A percentile compares a stretch with the other conserved stretches of the same genome.
phyloP scores from a whole-genome alignment of 2,888 invertebrate genomes.

The Philereme transversata region DNA sequence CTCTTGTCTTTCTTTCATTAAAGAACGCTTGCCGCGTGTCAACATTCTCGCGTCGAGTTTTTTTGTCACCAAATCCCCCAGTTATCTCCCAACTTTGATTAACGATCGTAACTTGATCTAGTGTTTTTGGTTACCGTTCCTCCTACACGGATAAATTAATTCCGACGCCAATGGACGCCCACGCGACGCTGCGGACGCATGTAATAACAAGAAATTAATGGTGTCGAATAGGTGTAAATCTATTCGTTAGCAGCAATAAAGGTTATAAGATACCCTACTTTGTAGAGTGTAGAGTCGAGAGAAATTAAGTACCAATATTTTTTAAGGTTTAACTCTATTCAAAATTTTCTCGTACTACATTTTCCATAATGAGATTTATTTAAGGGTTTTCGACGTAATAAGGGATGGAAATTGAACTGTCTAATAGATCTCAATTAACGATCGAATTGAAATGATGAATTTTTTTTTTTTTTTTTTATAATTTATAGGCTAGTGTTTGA shows the following conservation, averaged over 20 bases:
- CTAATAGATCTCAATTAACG: too few species aligned
- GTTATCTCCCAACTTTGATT: conserved; percentile 63
- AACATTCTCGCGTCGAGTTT: conserved; percentile 56
- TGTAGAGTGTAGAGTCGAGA: background rate
- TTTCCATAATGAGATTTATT: too few species aligned
- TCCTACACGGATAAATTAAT: conserved; percentile 65
- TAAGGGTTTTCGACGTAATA: too few species aligned
- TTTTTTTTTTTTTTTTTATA: too few species aligned
- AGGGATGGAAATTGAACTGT: too few species aligned
- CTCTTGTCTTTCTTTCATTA: conserved; percentile 5
- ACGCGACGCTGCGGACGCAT: conserved; percentile 45
- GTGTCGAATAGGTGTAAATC: conserved; percentile 56
- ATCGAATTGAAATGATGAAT: too few species aligned
- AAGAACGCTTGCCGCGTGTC: conserved; percentile 45
- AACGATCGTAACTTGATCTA: conserved; percentile 70
- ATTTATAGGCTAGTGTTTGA: too few species aligned
- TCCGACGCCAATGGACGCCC: conserved; percentile 52
- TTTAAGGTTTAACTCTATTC: too few species aligned
- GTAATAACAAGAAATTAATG: conserved; percentile 61
- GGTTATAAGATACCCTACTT: conserved; percentile 33
- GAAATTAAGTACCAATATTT: background rate
- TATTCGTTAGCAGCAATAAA: conserved; percentile 45
- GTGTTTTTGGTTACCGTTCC: conserved; percentile 55
- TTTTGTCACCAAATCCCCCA: conserved; percentile 59
- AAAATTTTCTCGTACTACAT: too few species aligned